phyloP scores from a whole-genome alignment of 2,797 vertebrate species.

The Allobates femoralis region DNA sequence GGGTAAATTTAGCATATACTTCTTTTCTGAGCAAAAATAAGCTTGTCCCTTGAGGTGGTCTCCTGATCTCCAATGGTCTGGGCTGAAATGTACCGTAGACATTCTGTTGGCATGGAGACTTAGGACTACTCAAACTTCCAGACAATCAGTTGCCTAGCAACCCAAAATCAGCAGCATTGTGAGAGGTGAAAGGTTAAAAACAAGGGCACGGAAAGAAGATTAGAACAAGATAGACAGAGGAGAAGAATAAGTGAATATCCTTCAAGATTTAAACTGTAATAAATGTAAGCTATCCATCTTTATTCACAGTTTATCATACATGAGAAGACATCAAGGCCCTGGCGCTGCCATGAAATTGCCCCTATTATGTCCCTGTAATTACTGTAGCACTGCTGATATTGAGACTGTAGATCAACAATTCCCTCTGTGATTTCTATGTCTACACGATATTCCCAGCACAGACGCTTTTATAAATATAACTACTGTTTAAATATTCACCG shows the following conservation, averaged over 20 bases:
- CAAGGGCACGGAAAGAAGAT: constrained; percentile 54
- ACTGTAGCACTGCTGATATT: constrained; percentile 34
- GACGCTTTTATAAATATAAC: constrained; percentile 21
- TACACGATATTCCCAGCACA: constrained; percentile 23
- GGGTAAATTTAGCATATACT: constrained; percentile 1
- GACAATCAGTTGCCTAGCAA: constrained; percentile 61
- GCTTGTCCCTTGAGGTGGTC: constrained; percentile 23
- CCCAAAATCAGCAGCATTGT: constrained; percentile 56
- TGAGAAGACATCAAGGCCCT: constrained; percentile 27
- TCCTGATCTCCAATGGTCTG: constrained; percentile 14
- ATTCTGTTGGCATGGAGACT: constrained; percentile 57
- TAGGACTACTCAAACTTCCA: constrained; percentile 41
- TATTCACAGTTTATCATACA: constrained; percentile 52
- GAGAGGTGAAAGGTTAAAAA: constrained; percentile 57
- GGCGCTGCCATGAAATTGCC: constrained; percentile 49
- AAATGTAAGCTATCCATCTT: constrained; percentile 61
- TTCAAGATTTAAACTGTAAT: constrained; percentile 55
- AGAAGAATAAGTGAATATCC: constrained; percentile 53
- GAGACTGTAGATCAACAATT: constrained; percentile 48
- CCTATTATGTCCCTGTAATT: constrained; percentile 59
- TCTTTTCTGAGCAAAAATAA: neutral
- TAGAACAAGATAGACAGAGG: constrained; percentile 51
- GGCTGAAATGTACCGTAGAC: constrained; percentile 16
- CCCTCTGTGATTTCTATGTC: constrained; percentile 40
- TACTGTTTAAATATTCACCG: constrained; percentile 26